A percentile compares a stretch with the other conserved stretches of the same genome.
phyloP scores from a whole-genome alignment of 2,113 vertebrate genomes.

The Perca schrenkii region DNA sequence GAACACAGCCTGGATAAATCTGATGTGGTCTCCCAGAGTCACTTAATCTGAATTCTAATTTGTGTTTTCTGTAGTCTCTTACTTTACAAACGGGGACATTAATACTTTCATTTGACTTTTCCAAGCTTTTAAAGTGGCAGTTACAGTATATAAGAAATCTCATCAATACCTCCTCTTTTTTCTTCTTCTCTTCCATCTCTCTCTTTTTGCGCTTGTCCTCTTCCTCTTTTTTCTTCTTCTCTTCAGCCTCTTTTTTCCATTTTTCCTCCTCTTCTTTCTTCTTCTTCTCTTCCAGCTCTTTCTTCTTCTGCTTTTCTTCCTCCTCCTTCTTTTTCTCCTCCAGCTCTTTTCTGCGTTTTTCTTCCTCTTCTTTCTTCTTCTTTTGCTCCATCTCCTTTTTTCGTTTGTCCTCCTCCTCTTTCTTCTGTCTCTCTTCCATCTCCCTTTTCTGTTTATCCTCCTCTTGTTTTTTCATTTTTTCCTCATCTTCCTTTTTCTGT shows the following conservation, averaged over 20 bases:
- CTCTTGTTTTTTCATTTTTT: conserved; percentile 23
- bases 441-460: conserved; percentile 27
- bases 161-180: conserved; percentile 68
- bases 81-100: conserved; percentile 13
- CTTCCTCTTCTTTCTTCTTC: conserved; percentile 48
- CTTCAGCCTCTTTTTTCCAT: conserved; percentile 34
- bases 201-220: conserved; percentile 34
- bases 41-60: background rate
- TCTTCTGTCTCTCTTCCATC: conserved; percentile 31
- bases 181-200: conserved; percentile 35
- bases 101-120: background rate
- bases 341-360: conserved; percentile 37
- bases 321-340: conserved; percentile 19
- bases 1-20: conserved; percentile 30
- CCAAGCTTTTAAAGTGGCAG: conserved; percentile 1
- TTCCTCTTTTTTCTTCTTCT: conserved; percentile 21
- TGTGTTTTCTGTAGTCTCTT: conserved; percentile 7
- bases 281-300: conserved; percentile 26
- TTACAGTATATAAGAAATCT: background rate
- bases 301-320: conserved; percentile 22
- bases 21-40: background rate
- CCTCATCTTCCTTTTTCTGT: conserved; percentile 27
- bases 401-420: conserved; percentile 53
- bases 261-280: conserved; percentile 56
- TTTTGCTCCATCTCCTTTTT: conserved; percentile 46